Base-by-base conservation (phyloP, 2,113 vertebrate species). In the Ranitomeya variabilis region DNA sequence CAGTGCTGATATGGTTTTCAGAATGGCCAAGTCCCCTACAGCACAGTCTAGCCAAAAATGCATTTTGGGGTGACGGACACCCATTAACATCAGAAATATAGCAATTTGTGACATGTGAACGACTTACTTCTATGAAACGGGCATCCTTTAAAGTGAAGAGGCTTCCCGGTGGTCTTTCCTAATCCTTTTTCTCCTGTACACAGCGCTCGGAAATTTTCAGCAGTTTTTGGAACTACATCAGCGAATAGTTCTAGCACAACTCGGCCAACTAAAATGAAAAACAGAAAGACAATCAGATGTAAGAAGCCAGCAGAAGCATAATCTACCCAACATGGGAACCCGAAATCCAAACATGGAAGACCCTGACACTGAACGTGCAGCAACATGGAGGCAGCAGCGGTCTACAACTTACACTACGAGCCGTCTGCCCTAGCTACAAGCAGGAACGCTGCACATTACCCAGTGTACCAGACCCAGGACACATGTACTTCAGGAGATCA, bases 141-240 rank as follows among this genome's bases (percentile, higher is more conserved):
- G 85, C 98, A 99, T 93, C 97, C 98, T 94, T 97, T 99, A 90
- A 97, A 99, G 93, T 99, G 97, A 78, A 99, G 96, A 21, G 97
- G 96, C 78, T 99, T 99, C 62, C 96, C 97, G 4, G 98, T 99
- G 1, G 95, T 94, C 62, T 94, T 66, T 9, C 98, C 98, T 13
- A 77, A 93, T 87, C 97, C 98, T 90, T 99, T 99, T 92, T 99
- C 98, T 67, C 98, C 97, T 0, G 98, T 99, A 94, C 98, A 99
- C 52, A 99, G 92, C 0, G 97, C 98, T 87, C 97, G 95, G 90
- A 99, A 99, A 92, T 99, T 99, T 91, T 99, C 97, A 9, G 97
- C 98, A 9, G 97, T 99, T 94, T 97, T 99, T 26, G 98, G 97
- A 52, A 97, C 95, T 86, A 98, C 37, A 1, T 99, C 98, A 67